A percentile compares a stretch with the other conserved stretches of the same genome.
Evolutionary conservation across 2,888 invertebrate genomes (phyloP).

Genomic region (Ophion ventricosus): DNA sequence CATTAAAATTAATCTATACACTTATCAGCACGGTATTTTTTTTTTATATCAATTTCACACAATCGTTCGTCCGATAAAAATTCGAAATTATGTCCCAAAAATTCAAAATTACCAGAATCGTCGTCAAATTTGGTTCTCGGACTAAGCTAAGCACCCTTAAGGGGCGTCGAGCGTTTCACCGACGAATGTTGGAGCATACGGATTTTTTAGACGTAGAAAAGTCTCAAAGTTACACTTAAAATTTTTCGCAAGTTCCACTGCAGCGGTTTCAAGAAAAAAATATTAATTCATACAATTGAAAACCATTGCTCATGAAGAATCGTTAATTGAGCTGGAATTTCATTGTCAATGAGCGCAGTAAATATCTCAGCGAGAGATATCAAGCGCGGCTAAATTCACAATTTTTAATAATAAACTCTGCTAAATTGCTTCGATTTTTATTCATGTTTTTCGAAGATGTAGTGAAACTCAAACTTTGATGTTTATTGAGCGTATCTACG

Average conservation of each 20-base stretch:
- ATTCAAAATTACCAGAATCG: background rate
- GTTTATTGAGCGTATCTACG: background rate
- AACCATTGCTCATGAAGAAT: no score
- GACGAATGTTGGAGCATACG: background rate
- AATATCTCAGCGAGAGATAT: no score
- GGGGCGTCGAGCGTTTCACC: background rate
- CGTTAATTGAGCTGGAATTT: no score
- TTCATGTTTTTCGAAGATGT: no score
- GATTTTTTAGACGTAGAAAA: background rate
- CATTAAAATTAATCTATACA: no score
- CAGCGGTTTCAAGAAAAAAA: background rate
- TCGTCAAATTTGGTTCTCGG: background rate
- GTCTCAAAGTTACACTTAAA: background rate
- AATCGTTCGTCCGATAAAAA: background rate
- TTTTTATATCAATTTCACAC: background rate
- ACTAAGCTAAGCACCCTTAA: background rate
- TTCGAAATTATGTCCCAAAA: background rate
- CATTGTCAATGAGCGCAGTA: no score
- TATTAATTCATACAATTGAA: background rate
- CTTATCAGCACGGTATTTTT: no score
- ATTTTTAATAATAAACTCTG: no score
- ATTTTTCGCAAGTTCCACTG: background rate
- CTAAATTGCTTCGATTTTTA: no score
- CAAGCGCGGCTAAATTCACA: no score
- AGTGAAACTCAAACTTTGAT: background rate